A percentile compares a stretch with the other conserved stretches of the same genome.
These are phyloP conservation scores for Lagocephalus sceleratus DNA, from an alignment of 2,797 vertebrate species.

Conservation along the genomic window DNA sequence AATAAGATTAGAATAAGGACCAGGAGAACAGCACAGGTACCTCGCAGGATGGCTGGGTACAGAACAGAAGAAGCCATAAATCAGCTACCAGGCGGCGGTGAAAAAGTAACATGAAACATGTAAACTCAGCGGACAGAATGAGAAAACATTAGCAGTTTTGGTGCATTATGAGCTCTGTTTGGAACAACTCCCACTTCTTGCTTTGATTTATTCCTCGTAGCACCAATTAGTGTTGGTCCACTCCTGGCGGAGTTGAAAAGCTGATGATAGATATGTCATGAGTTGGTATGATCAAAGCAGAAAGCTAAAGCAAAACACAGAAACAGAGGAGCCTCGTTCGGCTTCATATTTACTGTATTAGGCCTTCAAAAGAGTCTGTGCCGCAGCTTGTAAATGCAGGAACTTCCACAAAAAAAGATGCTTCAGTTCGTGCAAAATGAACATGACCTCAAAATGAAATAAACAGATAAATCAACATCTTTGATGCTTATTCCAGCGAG, in stretches of 20 bases:
- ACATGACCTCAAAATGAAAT: conserved; percentile 67
- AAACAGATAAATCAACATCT: conserved; percentile 63
- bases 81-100: conserved; percentile 40
- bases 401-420: conserved; percentile 57
- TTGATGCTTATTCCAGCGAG: conserved; percentile 58
- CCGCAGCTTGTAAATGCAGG: conserved; percentile 63
- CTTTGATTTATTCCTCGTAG: conserved; percentile 79
- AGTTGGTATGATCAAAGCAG: conserved; percentile 76
- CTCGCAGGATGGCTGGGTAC: conserved; percentile 66
- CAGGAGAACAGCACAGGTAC: conserved; percentile 71
- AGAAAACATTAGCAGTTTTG: conserved; percentile 49
- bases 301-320: conserved; percentile 47
- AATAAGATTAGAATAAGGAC: conserved; percentile 87
- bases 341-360: conserved; percentile 73
- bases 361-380: conserved; percentile 68
- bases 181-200: conserved; percentile 66
- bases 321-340: conserved; percentile 62
- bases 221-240: conserved; percentile 75
- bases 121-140: conserved; percentile 60
- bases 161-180: conserved; percentile 67
- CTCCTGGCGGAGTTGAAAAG: conserved; percentile 74
- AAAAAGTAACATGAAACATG: conserved; percentile 61
- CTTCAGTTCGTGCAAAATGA: conserved; percentile 51
- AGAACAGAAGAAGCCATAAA: conserved; percentile 56
- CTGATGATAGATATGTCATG: conserved; percentile 74